These are phyloP conservation scores for Cuculus canorus DNA, from an alignment of 2,797 vertebrate genomes.

Conservation along the genomic window DNA sequence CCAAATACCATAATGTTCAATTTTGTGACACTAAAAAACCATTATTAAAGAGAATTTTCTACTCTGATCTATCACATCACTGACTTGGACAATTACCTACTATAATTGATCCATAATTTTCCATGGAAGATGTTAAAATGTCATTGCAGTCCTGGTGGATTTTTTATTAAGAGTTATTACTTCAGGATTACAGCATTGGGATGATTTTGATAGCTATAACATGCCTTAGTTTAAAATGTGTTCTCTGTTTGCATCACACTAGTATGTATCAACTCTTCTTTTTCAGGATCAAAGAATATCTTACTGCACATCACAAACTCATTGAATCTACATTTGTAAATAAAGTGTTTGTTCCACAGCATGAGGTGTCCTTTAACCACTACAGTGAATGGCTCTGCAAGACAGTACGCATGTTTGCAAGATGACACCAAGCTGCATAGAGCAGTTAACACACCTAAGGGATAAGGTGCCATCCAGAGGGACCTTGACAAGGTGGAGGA, in stretches of 20 bases:
- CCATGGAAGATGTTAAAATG: slow-evolving; percentile 16
- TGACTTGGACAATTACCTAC: neutral
- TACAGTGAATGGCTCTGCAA: slow-evolving; percentile 53
- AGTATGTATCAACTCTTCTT: slow-evolving; percentile 51
- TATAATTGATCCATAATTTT: slow-evolving; percentile 14
- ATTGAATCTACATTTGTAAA: slow-evolving; percentile 75
- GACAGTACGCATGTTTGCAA: neutral
- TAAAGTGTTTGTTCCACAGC: slow-evolving; percentile 67
- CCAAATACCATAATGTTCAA: neutral
- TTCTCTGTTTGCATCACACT: slow-evolving; percentile 52
- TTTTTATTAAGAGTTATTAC: slow-evolving; percentile 52
- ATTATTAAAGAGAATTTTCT: neutral
- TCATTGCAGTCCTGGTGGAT: slow-evolving; percentile 6
- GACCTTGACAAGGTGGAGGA: too few relatives aligned
- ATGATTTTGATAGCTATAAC: slow-evolving; percentile 55
- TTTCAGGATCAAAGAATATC: slow-evolving; percentile 74
- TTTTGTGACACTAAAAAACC: neutral
- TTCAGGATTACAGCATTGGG: slow-evolving; percentile 25
- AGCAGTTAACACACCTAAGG: too few relatives aligned
- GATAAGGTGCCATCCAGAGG: too few relatives aligned
- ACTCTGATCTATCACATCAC: neutral
- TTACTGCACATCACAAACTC: slow-evolving; percentile 65
- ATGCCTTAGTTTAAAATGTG: slow-evolving; percentile 54
- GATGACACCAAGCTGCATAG: too few relatives aligned
- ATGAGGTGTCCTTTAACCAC: slow-evolving; percentile 72